Evolutionary conservation across 2,888 invertebrate species (phyloP).

Genomic region (Ametastegia equiseti): DNA sequence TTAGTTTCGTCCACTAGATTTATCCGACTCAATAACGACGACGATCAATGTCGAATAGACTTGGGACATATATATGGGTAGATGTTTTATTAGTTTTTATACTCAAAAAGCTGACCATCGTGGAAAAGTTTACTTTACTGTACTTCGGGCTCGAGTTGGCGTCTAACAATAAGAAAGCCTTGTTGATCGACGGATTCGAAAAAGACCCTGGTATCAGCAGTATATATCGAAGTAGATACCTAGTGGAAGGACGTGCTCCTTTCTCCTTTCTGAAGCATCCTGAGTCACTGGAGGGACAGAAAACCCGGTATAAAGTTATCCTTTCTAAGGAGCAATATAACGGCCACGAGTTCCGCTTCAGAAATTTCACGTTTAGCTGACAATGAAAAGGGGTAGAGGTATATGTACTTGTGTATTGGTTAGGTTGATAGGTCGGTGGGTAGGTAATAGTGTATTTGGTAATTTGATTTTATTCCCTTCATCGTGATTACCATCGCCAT

Average conservation of each 20-base stretch:
- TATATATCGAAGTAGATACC: too few species aligned
- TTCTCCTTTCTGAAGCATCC: neutral
- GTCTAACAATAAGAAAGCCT: neutral
- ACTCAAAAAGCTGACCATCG: neutral
- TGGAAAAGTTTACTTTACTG: constrained; percentile 26
- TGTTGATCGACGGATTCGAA: constrained; percentile 18
- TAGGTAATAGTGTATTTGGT: constrained; percentile 10
- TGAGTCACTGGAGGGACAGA: neutral
- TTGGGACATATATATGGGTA: neutral
- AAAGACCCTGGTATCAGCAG: constrained; percentile 16
- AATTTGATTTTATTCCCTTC: constrained; percentile 31
- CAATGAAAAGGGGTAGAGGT: neutral
- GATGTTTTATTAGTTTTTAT: constrained; percentile 27
- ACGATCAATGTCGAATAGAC: too few species aligned
- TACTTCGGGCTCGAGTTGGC: neutral
- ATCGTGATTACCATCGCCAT: neutral
- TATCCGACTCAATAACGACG: constrained; percentile 10
- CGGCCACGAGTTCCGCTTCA: neutral
- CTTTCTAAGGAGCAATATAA: constrained; percentile 33
- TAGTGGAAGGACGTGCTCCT: too few species aligned
- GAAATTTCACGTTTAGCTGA: constrained; percentile 3
- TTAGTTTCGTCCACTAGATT: neutral
- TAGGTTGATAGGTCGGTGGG: neutral
- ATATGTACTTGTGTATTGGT: too few species aligned
- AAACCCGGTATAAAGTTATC: constrained; percentile 27